Evolutionary conservation across 2,797 vertebrate species (phyloP).

Genomic region (Hozukius guyotensis): DNA sequence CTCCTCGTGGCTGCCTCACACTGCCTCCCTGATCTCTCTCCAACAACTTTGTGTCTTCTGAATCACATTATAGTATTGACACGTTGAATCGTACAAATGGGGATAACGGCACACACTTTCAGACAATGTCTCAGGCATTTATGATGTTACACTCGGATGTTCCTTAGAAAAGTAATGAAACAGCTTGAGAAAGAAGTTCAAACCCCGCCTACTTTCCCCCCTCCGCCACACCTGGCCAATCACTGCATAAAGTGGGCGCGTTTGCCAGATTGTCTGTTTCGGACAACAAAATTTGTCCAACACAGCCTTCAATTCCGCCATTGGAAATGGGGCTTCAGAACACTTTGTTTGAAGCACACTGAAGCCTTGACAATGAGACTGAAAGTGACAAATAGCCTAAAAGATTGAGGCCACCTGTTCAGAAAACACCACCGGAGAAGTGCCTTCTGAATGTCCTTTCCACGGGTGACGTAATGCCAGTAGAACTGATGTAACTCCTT

Average conservation of each 20-base stretch:
- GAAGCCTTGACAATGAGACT: neutral
- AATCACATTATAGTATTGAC: neutral
- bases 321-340: neutral
- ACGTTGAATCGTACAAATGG: neutral
- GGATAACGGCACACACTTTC: neutral
- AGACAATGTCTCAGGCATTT: neutral
- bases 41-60: neutral
- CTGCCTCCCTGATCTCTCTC: neutral
- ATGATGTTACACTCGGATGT: neutral
- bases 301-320: neutral
- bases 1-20: neutral
- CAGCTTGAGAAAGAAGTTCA: neutral
- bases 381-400: neutral
- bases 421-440: neutral
- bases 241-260: neutral
- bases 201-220: neutral
- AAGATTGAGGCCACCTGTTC: neutral
- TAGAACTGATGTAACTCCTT: neutral
- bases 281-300: neutral
- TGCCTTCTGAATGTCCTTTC: neutral
- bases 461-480: neutral
- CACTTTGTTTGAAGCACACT: constrained; percentile 8
- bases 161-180: neutral
- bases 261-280: neutral
- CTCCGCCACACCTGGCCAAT: neutral